Base-by-base conservation (phyloP, 2,888 invertebrate species). In the Acrobasis consociella region DNA sequence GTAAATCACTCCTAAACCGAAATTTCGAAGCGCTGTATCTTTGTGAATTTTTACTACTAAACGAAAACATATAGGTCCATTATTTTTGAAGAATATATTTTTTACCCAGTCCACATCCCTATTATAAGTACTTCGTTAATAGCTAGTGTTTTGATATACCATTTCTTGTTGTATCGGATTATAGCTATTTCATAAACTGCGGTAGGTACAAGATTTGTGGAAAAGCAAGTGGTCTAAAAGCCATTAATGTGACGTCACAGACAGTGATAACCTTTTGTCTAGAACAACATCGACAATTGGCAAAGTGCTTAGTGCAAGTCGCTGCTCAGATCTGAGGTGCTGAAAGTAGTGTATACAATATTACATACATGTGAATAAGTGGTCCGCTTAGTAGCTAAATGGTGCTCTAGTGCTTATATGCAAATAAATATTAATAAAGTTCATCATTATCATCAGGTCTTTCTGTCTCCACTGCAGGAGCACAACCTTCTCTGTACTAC, bases 261-360 rank as follows among this genome's bases (percentile, higher is more conserved):
- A 49, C 13, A 56, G 60, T 46, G 46, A 46, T 46, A 13, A 22
- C 11, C 11, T 51, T 16, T 51, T 9, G 17, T 13, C 22, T 51
- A 11, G 22, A 13, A 52, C 52, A 52, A 52, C n/a, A 52, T 52
- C 31, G 52, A 52, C 13, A 46, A 13, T 46, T 46, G 46, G 52
- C 22, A 22, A 22, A n/a, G 52, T 52, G 52, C 52, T 52, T 51
- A 13, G 52, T 52, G 52, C 52, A 52, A 52, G 52, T 1, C 49
- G 16, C 22, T 31, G 52, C 31, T 52, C 22, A 13, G 52, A 13
- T 11, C 22, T 52, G 9, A 31, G 22, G 52, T 52, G 52, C 52
- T 52, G 52, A 52, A 31, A 31, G 46, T 46, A 13, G 46, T 46
- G 46, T 46, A n/a, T n/a, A 0, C 1, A 46, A 13, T 46, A 52